Base-by-base conservation (phyloP, 2,888 invertebrate genomes). In the Drosophila hamatofila region DNA sequence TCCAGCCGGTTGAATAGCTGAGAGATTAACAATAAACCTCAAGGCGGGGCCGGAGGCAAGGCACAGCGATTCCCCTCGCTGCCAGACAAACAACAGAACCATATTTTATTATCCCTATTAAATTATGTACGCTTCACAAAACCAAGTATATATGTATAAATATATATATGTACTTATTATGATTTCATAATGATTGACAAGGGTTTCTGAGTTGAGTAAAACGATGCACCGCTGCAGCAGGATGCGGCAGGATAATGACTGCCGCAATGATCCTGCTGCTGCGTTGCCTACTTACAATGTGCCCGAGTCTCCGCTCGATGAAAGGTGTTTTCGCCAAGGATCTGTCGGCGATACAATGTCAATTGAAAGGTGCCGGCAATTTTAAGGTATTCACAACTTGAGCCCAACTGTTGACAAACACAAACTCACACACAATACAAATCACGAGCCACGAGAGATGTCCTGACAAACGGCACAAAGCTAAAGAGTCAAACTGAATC, bases 401-500 rank as follows among this genome's bases (percentile, higher is more conserved):
- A 37, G 35, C 52, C 57, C 71, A 86, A 79, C 72, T 72, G 84
- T 76, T 83, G 72, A 80, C 83, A 83, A 49, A 30, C 7, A 33
- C 49, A 48, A 2, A 18, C 71, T 54, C 9, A 30, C 30, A 49
- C n/a, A 27, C 69, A 62, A 57, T 72, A 23, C 78, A 42, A 42
- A 23, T 42, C 42, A 83, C 86, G 73, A 72, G 81, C 65, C 71
- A 72, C 75, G 59, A 58, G 59, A 58, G 18, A 37, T 58, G 58
- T 48, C 48, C 48, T 41, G 58, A 51, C 44, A 71, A 75, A 74
- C 81, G 78, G 72, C 86, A 80, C 72, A 83, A 86, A 89, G 90
- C 81, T 81, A 70, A 67, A 80, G 89, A 90, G 91, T 91, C 90
- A 91, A 88, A 90, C 88, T 85, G 81, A 89, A 79, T 85, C 75